Conservation (phyloP, 1,140 invertebrate genomes). For the Aphidius gifuensis region DNA sequence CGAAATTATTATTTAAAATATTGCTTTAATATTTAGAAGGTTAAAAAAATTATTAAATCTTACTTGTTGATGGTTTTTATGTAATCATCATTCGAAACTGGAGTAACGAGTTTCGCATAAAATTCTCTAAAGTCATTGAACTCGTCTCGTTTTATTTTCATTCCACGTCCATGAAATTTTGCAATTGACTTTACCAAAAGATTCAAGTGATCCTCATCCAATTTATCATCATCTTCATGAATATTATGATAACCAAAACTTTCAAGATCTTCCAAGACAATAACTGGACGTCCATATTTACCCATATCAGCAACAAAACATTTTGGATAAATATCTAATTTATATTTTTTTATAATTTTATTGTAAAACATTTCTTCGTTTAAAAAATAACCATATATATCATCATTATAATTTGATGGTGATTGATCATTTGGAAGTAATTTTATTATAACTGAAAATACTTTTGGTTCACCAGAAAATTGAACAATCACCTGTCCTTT, state of each 20-base stretch:
- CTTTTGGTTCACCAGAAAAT: constrained; percentile 40
- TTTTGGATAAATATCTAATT: constrained; percentile 33
- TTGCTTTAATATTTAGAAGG: neutral
- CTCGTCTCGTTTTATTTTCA: constrained; percentile 31
- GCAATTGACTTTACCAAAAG: constrained; percentile 35
- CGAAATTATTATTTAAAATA: neutral
- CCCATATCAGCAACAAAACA: constrained; percentile 43
- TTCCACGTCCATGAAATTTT: constrained; percentile 38
- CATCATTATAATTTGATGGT: constrained; percentile 6
- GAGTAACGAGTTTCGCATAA: constrained; percentile 30
- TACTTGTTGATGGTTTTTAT: constrained; percentile 23
- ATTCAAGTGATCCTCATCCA: constrained; percentile 36
- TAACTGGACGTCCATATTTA: constrained; percentile 39
- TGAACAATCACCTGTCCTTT: constrained; percentile 29
- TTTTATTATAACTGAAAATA: constrained; percentile 42
- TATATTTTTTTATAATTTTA: constrained; percentile 34
- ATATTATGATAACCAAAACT: constrained; percentile 28
- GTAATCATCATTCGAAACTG: constrained; percentile 1
- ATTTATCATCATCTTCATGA: constrained; percentile 20
- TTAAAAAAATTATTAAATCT: neutral
- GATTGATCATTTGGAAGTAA: constrained; percentile 22
- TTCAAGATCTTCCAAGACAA: constrained; percentile 44
- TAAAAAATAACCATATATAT: constrained; percentile 33
- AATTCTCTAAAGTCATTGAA: constrained; percentile 35
- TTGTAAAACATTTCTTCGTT: constrained; percentile 49